phyloP scores from a whole-genome alignment of 2,888 invertebrate genomes.

The Acleris emargana region DNA sequence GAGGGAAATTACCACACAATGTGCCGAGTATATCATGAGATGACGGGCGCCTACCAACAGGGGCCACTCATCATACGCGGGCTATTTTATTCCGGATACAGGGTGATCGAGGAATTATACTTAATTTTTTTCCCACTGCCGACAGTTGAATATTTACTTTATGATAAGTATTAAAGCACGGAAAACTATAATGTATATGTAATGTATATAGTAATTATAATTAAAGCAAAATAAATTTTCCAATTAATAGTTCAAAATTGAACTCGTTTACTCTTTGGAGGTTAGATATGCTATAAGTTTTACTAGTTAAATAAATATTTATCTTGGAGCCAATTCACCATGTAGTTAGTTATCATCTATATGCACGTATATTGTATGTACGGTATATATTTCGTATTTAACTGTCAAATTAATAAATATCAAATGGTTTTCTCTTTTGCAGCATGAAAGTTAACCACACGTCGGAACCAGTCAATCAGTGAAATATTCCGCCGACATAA shows the following conservation, averaged over 20 bases:
- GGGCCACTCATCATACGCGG: constrained; percentile 65
- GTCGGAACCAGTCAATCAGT: constrained; percentile 29
- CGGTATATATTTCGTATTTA: neutral
- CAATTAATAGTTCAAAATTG: no score
- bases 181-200: neutral
- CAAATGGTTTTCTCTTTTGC: constrained; percentile 18
- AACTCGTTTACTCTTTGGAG: no score
- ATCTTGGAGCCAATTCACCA: no score
- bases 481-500: constrained; percentile 30
- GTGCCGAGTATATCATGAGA: constrained; percentile 76
- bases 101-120: constrained; percentile 41
- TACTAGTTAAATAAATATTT: no score
- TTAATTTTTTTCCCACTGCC: neutral
- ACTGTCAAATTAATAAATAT: constrained; percentile 5
- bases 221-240: no score
- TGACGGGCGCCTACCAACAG: constrained; percentile 64
- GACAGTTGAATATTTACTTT: neutral
- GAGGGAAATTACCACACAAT: constrained; percentile 80
- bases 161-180: neutral
- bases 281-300: no score
- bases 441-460: constrained; percentile 28
- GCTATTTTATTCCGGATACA: constrained; percentile 49
- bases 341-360: neutral
- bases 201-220: no score
- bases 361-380: no score